phyloP scores from a whole-genome alignment of 1,140 invertebrate species.

The Rhynchophorus ferrugineus region DNA sequence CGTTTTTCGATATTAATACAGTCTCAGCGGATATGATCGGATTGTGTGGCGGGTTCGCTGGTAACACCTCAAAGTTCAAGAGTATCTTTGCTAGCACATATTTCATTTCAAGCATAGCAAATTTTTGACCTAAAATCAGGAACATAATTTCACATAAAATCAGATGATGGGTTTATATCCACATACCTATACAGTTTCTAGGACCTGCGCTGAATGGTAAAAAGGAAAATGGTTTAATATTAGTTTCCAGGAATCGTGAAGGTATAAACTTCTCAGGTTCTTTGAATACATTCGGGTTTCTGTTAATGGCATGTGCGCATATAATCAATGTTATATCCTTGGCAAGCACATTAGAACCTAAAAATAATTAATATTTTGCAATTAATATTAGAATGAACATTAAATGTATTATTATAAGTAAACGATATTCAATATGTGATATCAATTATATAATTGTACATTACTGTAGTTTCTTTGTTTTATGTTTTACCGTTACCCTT shows the following conservation, averaged over 20 bases:
- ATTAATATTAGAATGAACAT: no score
- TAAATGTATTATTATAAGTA: no score
- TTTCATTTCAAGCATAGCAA: conserved; percentile 70
- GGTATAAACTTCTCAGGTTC: conserved; percentile 12
- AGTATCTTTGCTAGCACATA: conserved; percentile 57
- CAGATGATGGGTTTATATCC: background rate
- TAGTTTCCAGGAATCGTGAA: conserved; percentile 3
- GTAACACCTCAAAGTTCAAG: conserved; percentile 49
- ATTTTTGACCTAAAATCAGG: conserved; percentile 64
- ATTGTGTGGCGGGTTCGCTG: conserved; percentile 27
- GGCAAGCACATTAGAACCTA: conserved; percentile 3
- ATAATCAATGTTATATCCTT: conserved; percentile 1
- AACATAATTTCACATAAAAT: background rate
- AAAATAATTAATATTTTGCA: background rate
- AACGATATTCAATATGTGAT: no score
- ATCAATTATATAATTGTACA: no score
- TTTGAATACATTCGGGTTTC: conserved; percentile 6
- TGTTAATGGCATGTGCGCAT: conserved; percentile 3
- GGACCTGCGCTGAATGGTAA: conserved; percentile 13
- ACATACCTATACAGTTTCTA: conserved; percentile 15
- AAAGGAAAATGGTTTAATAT: conserved; percentile 9
- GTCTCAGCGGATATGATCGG: conserved; percentile 35
- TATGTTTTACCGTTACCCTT: no score
- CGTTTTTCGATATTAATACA: conserved; percentile 40
- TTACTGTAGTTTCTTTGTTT: no score